Percentiles rank a stretch among this genome's conserved stretches.
These are phyloP conservation scores for Anomalospiza imberbis DNA, from an alignment of 2,797 vertebrate genomes.

Conservation along the genomic window DNA sequence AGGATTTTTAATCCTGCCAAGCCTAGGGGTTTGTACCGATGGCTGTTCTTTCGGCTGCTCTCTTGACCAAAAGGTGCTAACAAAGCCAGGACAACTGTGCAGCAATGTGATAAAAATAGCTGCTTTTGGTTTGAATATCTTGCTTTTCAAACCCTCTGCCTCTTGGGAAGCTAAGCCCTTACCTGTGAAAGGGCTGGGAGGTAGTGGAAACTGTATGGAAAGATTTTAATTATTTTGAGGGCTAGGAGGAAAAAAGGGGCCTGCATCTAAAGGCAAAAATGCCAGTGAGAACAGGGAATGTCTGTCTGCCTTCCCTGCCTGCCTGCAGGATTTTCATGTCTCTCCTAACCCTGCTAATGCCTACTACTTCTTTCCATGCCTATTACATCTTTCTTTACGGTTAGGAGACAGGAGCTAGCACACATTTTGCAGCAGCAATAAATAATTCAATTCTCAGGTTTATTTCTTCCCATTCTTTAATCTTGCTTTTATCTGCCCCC, in stretches of 20 bases:
- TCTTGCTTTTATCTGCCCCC: neutral
- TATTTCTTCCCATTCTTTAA: neutral
- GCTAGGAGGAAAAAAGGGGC: neutral
- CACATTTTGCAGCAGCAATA: neutral
- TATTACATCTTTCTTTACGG: neutral
- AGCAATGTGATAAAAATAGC: neutral
- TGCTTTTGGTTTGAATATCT: neutral
- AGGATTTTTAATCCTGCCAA: neutral
- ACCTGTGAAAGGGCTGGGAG: neutral
- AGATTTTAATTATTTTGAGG: neutral
- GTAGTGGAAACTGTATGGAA: neutral
- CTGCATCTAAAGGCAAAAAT: neutral
- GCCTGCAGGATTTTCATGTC: neutral
- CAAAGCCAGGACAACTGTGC: neutral
- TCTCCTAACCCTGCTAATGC: neutral
- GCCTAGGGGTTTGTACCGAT: fast-evolving
- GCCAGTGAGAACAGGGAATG: neutral
- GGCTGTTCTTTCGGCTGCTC: neutral
- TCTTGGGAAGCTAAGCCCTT: neutral
- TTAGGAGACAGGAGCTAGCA: neutral
- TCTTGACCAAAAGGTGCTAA: neutral
- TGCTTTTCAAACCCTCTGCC: neutral
- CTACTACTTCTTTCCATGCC: neutral
- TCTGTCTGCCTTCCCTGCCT: neutral
- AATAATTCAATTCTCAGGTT: neutral